These are phyloP conservation scores for Psylliodes chrysocephalus DNA, from an alignment of 2,888 invertebrate genomes.

Conservation along the genomic window DNA sequence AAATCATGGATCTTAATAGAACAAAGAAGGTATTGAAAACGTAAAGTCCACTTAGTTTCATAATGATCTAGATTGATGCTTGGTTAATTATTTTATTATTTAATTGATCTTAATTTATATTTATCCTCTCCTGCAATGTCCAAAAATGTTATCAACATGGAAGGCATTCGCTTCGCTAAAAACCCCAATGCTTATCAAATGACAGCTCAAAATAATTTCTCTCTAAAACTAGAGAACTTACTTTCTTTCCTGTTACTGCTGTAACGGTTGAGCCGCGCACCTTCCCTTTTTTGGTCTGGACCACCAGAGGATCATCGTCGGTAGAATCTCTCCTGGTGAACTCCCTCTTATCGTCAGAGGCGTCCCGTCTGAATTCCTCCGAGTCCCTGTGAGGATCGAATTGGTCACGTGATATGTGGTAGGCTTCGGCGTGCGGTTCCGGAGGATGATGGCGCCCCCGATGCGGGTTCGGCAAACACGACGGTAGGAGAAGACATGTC, in stretches of 20 bases:
- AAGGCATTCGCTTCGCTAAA: too few relatives aligned
- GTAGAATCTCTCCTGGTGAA: constrained; percentile 64
- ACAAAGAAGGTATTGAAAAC: too few relatives aligned
- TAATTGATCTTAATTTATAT: too few relatives aligned
- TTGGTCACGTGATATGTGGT: constrained; percentile 61
- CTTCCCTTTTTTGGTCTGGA: constrained; percentile 81
- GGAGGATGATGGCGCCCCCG: constrained; percentile 60
- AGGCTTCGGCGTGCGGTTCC: constrained; percentile 61
- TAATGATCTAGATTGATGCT: too few relatives aligned
- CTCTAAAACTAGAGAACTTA: constrained; percentile 24
- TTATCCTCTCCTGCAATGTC: too few relatives aligned
- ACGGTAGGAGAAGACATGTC: constrained; percentile 56
- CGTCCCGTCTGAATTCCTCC: constrained; percentile 56
- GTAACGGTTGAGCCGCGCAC: constrained; percentile 79
- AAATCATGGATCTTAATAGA: too few relatives aligned
- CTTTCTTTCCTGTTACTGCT: constrained; percentile 78
- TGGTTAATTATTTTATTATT: too few relatives aligned
- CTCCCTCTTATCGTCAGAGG: constrained; percentile 60
- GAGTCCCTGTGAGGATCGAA: constrained; percentile 64
- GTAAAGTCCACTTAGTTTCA: too few relatives aligned
- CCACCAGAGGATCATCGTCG: constrained; percentile 78
- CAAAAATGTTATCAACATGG: too few relatives aligned
- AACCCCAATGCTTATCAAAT: too few relatives aligned
- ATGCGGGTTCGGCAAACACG: constrained; percentile 59
- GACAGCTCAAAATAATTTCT: too few relatives aligned